Conservation (phyloP, 2,113 vertebrate species). For the Sebastes schlegelii region DNA sequence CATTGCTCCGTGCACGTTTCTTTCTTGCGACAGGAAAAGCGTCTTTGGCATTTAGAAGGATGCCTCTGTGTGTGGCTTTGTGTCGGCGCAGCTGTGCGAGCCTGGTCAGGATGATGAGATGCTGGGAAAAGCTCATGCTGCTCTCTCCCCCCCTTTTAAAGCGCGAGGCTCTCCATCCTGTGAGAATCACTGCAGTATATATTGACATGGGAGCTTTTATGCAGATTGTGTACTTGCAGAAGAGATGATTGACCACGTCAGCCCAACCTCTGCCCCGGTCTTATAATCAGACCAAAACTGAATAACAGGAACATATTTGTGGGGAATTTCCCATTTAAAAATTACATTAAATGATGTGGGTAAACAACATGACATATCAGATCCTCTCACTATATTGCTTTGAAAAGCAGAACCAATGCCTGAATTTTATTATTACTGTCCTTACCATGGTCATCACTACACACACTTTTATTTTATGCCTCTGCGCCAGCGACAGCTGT, state of each 20-base stretch:
- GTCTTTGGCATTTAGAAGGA: slow-evolving; percentile 73
- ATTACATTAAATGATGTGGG: neutral
- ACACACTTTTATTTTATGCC: no score
- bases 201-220: slow-evolving; percentile 41
- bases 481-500: no score
- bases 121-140: slow-evolving; percentile 59
- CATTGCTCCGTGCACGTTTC: slow-evolving; percentile 37
- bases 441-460: neutral
- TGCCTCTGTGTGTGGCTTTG: slow-evolving; percentile 74
- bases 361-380: neutral
- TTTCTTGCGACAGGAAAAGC: slow-evolving; percentile 72
- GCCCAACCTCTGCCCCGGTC: neutral
- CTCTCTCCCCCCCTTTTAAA: neutral
- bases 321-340: slow-evolving; percentile 3
- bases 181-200: slow-evolving; percentile 33
- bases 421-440: neutral
- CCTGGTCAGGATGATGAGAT: slow-evolving; percentile 63
- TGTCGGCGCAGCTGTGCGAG: slow-evolving; percentile 75
- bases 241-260: neutral
- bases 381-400: neutral
- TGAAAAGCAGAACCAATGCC: neutral
- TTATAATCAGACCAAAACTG: slow-evolving; percentile 17
- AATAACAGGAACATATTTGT: slow-evolving; percentile 11
- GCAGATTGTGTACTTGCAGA: slow-evolving; percentile 1
- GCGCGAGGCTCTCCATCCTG: slow-evolving; percentile 29